Conservation (phyloP, 2,113 vertebrate genomes). For the Meleagris gallopavo region DNA sequence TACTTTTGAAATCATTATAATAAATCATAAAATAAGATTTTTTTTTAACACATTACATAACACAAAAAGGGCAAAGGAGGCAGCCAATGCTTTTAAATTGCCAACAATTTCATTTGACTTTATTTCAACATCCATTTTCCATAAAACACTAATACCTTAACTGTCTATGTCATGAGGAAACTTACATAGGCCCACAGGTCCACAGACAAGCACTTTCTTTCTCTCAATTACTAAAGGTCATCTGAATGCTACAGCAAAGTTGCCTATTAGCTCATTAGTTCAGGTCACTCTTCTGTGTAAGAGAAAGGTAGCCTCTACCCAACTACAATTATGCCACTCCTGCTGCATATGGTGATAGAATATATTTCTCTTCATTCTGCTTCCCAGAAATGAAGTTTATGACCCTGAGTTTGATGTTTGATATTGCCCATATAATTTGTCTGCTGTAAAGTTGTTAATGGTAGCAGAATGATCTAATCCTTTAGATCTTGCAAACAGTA, state of each 20-base stretch:
- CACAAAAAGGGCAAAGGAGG: not conserved
- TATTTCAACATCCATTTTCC: not conserved
- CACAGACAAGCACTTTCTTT: not conserved
- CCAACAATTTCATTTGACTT: not conserved
- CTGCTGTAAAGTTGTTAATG: constrained; percentile 29
- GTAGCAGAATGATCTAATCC: constrained; percentile 6
- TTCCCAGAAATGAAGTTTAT: constrained; percentile 40
- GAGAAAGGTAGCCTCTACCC: not conserved
- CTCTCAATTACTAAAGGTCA: not conserved
- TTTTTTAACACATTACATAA: not conserved
- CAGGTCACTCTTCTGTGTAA: not conserved
- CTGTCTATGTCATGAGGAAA: not conserved
- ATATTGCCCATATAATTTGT: constrained; percentile 18
- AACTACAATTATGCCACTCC: not conserved
- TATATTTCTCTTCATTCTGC: constrained; percentile 15
- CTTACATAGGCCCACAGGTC: rapidly evolving
- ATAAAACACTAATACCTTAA: not conserved
- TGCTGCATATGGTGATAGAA: not conserved
- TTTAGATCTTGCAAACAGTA: not conserved
- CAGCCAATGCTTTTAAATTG: not conserved
- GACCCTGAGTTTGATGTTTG: not conserved
- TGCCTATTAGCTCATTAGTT: not conserved
- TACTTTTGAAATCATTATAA: not conserved
- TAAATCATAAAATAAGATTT: not conserved
- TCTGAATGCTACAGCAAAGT: not conserved